phyloP scores from a whole-genome alignment of 2,797 vertebrate species.

The Cyprinodon diabolis region DNA sequence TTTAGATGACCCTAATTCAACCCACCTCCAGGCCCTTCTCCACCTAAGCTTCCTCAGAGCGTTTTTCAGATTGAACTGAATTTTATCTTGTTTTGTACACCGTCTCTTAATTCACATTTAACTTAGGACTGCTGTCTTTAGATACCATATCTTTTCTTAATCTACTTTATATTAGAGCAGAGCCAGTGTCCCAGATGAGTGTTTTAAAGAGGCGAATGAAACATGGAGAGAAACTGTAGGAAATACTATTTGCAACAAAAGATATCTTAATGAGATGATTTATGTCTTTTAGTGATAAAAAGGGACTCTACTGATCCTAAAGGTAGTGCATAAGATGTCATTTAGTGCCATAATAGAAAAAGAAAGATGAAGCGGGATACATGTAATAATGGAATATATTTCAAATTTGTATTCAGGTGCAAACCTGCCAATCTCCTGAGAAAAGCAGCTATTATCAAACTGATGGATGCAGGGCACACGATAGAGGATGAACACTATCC shows the following conservation, averaged over 20 bases:
- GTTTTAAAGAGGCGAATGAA: slow-evolving; percentile 46
- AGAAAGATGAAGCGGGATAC: slow-evolving; percentile 13
- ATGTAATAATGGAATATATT: slow-evolving; percentile 10
- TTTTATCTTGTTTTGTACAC: slow-evolving; percentile 33
- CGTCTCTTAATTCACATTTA: slow-evolving; percentile 42
- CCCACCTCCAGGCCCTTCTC: too few species aligned
- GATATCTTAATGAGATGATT: slow-evolving; percentile 68
- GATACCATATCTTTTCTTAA: slow-evolving; percentile 67
- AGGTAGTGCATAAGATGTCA: slow-evolving; percentile 14
- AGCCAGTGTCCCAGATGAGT: slow-evolving; percentile 52
- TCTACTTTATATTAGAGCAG: slow-evolving; percentile 67
- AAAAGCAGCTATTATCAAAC: slow-evolving; percentile 17
- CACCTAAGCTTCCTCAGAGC: too few species aligned
- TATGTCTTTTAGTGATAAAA: slow-evolving; percentile 39
- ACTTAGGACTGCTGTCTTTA: slow-evolving; percentile 51
- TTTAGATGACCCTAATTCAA: too few species aligned
- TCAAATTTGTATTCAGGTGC: slow-evolving; percentile 32
- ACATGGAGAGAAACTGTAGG: slow-evolving; percentile 46
- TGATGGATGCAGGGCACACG: slow-evolving; percentile 30
- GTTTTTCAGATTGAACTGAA: too few species aligned
- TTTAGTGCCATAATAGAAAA: slow-evolving; percentile 17
- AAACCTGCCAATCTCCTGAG: slow-evolving; percentile 21
- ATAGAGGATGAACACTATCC: slow-evolving; percentile 21
- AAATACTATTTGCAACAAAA: slow-evolving; percentile 56
- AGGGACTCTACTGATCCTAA: slow-evolving; percentile 36